Evolutionary conservation across 2,888 invertebrate genomes (phyloP), one percentile per base, ranked within the genome.

Genomic region (Helobdella robusta): DNA sequence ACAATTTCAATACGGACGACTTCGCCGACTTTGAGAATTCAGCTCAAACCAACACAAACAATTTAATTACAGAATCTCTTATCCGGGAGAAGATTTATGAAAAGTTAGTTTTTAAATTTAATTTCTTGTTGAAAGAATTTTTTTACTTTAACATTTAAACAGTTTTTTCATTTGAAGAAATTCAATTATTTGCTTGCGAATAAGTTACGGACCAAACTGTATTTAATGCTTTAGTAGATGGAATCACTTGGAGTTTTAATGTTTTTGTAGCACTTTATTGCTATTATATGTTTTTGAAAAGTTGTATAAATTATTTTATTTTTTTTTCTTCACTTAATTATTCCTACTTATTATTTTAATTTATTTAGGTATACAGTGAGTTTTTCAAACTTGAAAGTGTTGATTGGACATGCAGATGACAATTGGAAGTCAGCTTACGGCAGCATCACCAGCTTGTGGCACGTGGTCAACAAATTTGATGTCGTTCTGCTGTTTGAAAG

Each of bases 381-480:
- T 76, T 82, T 91, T 71, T 87, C 87, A 61, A 89, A 91, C 73
- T 77, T 83, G 71, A 91, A 94, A 81, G 86, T 94, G 62, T 81
- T 95, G 71, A 88, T 92, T 59, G 91, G 91, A 0, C 87, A 87
- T 77, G 88, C 87, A 40, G 87, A 87, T 70, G 92, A 93, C 76
- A 89, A 89, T 79, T 91, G 91, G 89, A 86, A 88, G 73, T 88
- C 88, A 75, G 91, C 91, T 2, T 87, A 89, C 8, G 87, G 88
- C 28, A 87, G 89, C 77, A 87, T 87, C 46, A 87, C 89, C 15
- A 91, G 91, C 0, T 85, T 86, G 60, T 82, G 92, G 72, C 93
- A 94, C 75, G 84, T 94, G 34, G 82, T 95, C 40, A 90, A 91
- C 75, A 83, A 86, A 73, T 89, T 89, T 79, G 78, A 75, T 64